Base-by-base conservation (phyloP, 1,140 invertebrate genomes). In the Temnothorax longispinosus region DNA sequence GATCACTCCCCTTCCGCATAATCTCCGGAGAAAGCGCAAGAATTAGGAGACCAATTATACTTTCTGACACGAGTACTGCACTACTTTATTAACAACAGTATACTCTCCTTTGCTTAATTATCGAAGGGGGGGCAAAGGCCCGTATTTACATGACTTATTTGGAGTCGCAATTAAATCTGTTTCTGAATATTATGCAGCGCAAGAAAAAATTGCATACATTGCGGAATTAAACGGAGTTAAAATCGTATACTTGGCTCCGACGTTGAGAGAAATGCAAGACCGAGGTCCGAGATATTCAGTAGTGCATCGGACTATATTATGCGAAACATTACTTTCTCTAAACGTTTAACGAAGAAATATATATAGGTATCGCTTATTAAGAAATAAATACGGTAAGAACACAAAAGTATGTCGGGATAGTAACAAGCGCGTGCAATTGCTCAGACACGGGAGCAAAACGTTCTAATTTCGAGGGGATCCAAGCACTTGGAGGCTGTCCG, bases 331-430 rank as follows among this genome's bases (percentile, higher is more conserved):
- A 54, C 52, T 54, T 71, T 69, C 44, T 69, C 41, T 64, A 60
- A 76, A 76, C 15, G 38, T 60, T n/a, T 65, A 50, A 80, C 21
- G 13, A 56, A 72, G 38, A 58, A 56, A 47, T 15, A 15, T 32
- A 62, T 32, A 62, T 35, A 62, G 10, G 32, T 41, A 69, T 69
- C 41, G 38, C n/a, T 58, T 74, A 74, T 47, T 56, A 74, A 75
- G n/a, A 74, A 74, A 84, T 72, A 84, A 84, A 84, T 84, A 74
- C 32, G 41, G 41, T 38, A 84, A 75, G 80, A 84, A 84, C 38
- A 84, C 69, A 84, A 84, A 47, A 60, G 44, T 75, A 75, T 7
- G 38, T 56, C 41, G 21, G n/a, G 10, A 13, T 44, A 82, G 35
- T 60, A 74, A 74, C 27, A 74, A 8, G 18, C 52, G 27, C 47